phyloP scores from a whole-genome alignment of 2,113 vertebrate genomes.

The Heteronetta atricapilla region DNA sequence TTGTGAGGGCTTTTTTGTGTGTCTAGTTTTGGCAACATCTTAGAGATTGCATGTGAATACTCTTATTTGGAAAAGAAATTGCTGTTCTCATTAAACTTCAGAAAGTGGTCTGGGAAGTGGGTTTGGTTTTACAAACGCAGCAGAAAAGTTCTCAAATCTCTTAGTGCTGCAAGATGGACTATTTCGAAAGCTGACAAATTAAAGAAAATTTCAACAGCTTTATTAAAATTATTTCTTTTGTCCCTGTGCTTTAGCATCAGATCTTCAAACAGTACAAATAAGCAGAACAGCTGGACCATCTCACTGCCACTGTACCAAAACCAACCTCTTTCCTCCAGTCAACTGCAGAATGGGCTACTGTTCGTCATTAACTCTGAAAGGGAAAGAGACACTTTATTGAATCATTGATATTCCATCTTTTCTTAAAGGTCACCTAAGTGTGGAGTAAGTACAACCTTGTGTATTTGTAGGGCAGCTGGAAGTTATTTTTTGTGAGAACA shows the following conservation, averaged over 20 bases:
- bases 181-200: neutral
- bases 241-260: neutral
- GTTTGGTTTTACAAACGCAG: neutral
- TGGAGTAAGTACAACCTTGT: neutral
- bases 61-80: neutral
- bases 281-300: neutral
- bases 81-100: neutral
- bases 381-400: neutral
- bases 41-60: neutral
- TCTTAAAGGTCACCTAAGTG: neutral
- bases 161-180: neutral
- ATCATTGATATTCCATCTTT: neutral
- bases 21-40: neutral
- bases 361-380: neutral
- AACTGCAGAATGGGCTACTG: neutral
- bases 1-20: neutral
- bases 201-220: neutral
- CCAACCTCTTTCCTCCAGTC: neutral
- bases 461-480: neutral
- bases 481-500: neutral
- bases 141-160: neutral
- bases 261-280: neutral
- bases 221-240: neutral
- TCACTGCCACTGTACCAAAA: neutral
- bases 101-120: neutral